Evolutionary conservation across 64 coral and sea anemone genomes (phyloP).

Genomic region (Dendronephthya gigantea): DNA sequence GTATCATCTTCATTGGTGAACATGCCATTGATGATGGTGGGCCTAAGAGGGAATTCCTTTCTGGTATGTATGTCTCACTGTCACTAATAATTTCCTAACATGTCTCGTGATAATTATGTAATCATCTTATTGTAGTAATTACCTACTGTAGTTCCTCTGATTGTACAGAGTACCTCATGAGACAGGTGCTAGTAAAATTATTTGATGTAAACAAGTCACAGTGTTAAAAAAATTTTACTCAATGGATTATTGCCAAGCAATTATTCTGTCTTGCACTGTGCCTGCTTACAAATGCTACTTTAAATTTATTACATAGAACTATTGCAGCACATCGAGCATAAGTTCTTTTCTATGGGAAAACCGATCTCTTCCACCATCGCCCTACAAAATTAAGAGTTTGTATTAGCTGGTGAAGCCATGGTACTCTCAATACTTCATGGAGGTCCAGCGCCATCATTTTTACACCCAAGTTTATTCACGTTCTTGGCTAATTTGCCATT

Average conservation of each 20-base stretch:
- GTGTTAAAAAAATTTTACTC: too few species aligned
- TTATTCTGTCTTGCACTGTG: background rate
- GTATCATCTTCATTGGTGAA: slow-evolving; percentile 8
- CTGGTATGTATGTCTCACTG: background rate
- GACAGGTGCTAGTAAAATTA: too few species aligned
- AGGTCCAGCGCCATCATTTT: background rate
- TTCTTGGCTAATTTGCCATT: background rate
- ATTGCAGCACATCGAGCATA: background rate
- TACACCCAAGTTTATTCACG: background rate
- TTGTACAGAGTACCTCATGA: too few species aligned
- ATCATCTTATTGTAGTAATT: too few species aligned
- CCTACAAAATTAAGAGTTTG: slow-evolving; percentile 10
- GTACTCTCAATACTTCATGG: slow-evolving; percentile 7
- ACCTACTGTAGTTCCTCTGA: too few species aligned
- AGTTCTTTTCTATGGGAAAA: background rate
- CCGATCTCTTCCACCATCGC: slow-evolving; percentile 15
- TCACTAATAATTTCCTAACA: too few species aligned
- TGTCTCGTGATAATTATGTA: too few species aligned
- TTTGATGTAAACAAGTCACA: too few species aligned
- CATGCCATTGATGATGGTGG: background rate
- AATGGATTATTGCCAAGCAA: too few species aligned
- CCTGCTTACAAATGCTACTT: background rate
- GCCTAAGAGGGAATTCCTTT: slow-evolving; percentile 9
- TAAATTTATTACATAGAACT: background rate
- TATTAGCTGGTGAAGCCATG: background rate